These are phyloP conservation scores for Anoplius nigerrimus DNA, from an alignment of 2,888 invertebrate genomes.

Conservation along the genomic window DNA sequence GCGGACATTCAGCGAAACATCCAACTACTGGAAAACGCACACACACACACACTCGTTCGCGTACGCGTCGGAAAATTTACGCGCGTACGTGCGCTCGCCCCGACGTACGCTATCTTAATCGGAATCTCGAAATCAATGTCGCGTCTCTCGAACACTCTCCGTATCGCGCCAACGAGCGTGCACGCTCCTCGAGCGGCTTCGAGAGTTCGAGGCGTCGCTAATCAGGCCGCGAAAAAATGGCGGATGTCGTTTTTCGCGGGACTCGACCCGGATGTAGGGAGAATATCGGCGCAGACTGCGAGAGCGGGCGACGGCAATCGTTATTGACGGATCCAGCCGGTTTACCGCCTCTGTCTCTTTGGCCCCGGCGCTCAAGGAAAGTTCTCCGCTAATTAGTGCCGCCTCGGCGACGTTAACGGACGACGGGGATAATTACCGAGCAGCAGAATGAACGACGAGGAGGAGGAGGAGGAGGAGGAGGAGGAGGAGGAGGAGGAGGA, in stretches of 20 bases:
- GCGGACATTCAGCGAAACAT: too few species aligned
- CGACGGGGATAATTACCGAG: background rate
- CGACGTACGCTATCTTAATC: conserved; percentile 56
- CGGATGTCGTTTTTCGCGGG: conserved; percentile 12
- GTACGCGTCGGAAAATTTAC: conserved; percentile 15
- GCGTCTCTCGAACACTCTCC: conserved; percentile 33
- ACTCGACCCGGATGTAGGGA: background rate
- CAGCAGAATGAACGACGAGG: background rate
- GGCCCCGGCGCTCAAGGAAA: background rate
- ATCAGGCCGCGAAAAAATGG: conserved; percentile 3
- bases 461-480: too few species aligned
- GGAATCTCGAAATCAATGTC: conserved; percentile 64
- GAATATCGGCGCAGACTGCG: background rate
- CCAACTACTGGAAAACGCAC: too few species aligned
- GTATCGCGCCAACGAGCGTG: background rate
- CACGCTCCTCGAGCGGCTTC: background rate
- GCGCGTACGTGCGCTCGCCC: conserved; percentile 18
- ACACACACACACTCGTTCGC: background rate
- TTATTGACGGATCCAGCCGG: background rate
- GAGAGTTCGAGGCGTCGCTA: background rate
- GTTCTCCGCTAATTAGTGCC: conserved; percentile 11
- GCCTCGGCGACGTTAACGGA: background rate
- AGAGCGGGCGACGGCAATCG: background rate
- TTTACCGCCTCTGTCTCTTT: background rate
- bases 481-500: too few species aligned